Percentiles rank a stretch among this genome's conserved stretches.
These are phyloP conservation scores for Drosophila limbata DNA, from an alignment of 2,888 invertebrate species.

Conservation along the genomic window DNA sequence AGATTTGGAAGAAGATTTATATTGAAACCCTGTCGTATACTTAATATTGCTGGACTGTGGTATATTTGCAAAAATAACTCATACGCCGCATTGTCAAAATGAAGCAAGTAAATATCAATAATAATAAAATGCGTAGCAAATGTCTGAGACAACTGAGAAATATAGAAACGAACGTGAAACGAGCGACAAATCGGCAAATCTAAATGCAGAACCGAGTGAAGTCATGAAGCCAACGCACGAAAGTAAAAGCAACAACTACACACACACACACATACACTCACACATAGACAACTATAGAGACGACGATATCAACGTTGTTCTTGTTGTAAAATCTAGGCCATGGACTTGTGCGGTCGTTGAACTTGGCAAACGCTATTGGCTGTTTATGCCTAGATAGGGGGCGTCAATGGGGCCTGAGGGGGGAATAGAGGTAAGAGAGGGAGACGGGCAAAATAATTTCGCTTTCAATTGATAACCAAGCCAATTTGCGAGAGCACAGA, in stretches of 20 bases:
- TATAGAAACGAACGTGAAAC: slow-evolving; percentile 21
- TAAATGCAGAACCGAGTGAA: slow-evolving; percentile 51
- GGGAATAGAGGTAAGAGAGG: neutral
- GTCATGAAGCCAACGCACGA: slow-evolving; percentile 51
- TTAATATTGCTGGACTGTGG: slow-evolving; percentile 38
- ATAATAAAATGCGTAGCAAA: slow-evolving; percentile 31
- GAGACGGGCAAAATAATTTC: slow-evolving; percentile 47
- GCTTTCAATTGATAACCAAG: slow-evolving; percentile 66
- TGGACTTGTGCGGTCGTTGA: slow-evolving; percentile 85
- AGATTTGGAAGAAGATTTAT: too few species aligned
- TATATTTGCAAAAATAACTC: slow-evolving; percentile 26
- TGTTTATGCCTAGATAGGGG: slow-evolving; percentile 20
- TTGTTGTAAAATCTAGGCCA: slow-evolving; percentile 84
- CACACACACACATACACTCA: slow-evolving; percentile 19
- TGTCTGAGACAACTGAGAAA: slow-evolving; percentile 20
- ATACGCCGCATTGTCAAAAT: slow-evolving; percentile 47
- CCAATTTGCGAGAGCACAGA: slow-evolving; percentile 2
- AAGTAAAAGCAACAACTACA: slow-evolving; percentile 72
- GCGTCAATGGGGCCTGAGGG: neutral
- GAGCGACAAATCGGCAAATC: slow-evolving; percentile 48
- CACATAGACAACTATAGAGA: slow-evolving; percentile 9
- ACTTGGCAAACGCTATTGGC: slow-evolving; percentile 72
- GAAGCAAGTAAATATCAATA: slow-evolving; percentile 30
- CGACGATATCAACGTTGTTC: slow-evolving; percentile 49
- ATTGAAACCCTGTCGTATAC: slow-evolving; percentile 33